These are phyloP conservation scores for Danio jaintianensis DNA, from an alignment of 2,797 vertebrate genomes.

Conservation along the genomic window DNA sequence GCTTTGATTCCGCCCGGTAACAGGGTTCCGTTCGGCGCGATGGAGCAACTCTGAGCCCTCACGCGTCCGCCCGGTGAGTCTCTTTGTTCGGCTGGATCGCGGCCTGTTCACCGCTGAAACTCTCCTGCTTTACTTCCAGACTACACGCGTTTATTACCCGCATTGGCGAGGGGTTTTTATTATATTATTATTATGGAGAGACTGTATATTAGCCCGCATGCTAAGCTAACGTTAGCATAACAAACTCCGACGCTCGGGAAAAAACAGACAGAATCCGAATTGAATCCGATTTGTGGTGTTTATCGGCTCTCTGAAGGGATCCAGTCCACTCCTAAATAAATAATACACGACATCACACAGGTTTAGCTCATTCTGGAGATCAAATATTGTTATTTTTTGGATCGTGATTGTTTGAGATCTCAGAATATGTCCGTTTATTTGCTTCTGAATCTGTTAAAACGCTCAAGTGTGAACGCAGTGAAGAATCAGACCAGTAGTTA, in stretches of 20 bases:
- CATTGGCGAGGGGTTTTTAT: not conserved
- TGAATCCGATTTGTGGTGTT: not conserved
- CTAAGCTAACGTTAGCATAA: constrained; percentile 27
- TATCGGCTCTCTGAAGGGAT: not conserved
- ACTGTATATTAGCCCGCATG: not conserved
- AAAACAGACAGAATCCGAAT: not conserved
- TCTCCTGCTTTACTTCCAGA: not conserved
- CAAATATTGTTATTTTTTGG: not conserved
- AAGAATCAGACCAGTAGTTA: too few relatives aligned
- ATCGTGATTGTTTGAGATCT: not conserved
- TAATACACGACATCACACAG: not conserved
- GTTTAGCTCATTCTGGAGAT: not conserved
- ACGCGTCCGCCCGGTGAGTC: too few relatives aligned
- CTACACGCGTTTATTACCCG: not conserved
- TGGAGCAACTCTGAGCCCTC: too few relatives aligned
- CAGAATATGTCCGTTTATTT: not conserved
- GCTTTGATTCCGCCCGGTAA: too few relatives aligned
- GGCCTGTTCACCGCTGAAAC: too few relatives aligned
- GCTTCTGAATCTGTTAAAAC: too few relatives aligned
- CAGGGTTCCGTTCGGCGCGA: too few relatives aligned
- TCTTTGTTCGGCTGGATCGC: too few relatives aligned
- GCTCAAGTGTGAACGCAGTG: not conserved
- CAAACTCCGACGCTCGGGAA: not conserved
- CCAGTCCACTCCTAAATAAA: too few relatives aligned
- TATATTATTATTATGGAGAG: too few relatives aligned